Conservation (phyloP, 2,888 invertebrate genomes). For the Tetragonisca angustula region DNA sequence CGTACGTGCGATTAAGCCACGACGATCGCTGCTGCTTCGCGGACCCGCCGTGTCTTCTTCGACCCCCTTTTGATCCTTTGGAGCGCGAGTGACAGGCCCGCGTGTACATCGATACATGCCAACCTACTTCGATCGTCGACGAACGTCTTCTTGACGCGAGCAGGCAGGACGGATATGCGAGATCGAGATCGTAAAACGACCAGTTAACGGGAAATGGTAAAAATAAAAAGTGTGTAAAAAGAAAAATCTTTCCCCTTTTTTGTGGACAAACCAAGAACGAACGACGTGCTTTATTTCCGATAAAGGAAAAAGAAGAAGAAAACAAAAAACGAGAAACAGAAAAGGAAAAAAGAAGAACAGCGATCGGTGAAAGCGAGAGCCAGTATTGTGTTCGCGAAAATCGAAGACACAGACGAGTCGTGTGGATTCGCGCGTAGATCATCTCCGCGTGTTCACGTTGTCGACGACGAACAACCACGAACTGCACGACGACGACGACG, state of each 20-base stretch:
- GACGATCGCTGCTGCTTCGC: constrained; percentile 5
- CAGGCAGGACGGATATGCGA: background rate
- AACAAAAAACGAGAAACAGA: too few relatives aligned
- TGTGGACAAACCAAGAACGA: too few relatives aligned
- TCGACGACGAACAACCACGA: background rate
- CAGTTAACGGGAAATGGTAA: background rate
- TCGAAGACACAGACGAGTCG: background rate
- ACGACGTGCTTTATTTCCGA: background rate
- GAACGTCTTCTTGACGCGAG: background rate
- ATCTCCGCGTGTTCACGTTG: background rate
- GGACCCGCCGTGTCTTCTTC: background rate
- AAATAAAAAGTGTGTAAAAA: background rate
- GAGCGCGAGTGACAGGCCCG: constrained; percentile 4
- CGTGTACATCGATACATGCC: background rate
- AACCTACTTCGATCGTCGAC: background rate
- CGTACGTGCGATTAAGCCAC: constrained; percentile 2
- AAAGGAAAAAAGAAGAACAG: too few relatives aligned
- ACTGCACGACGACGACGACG: constrained; percentile 5
- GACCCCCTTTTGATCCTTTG: background rate
- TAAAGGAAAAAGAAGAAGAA: background rate
- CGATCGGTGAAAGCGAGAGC: too few relatives aligned
- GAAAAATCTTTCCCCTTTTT: too few relatives aligned
- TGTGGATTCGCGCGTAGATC: constrained; percentile 4
- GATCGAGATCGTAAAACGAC: background rate
- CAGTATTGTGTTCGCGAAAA: background rate